phyloP scores from a whole-genome alignment of 2,888 invertebrate genomes.

The Gordius sp. region DNA sequence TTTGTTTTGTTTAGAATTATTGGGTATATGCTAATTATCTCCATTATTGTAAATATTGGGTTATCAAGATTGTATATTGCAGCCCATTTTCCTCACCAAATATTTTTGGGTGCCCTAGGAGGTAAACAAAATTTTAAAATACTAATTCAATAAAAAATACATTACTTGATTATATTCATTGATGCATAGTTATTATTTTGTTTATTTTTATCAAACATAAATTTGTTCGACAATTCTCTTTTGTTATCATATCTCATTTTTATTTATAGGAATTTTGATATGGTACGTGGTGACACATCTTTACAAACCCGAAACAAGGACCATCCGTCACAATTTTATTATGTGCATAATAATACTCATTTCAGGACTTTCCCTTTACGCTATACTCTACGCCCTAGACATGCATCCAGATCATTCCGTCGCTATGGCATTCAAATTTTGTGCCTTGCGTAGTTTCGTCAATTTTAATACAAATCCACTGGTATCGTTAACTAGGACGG shows the following conservation, averaged over 20 bases:
- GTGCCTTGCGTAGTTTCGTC: not conserved
- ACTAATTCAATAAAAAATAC: no score
- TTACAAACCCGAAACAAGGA: not conserved
- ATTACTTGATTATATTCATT: no score
- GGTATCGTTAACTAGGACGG: no score
- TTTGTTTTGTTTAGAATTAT: no score
- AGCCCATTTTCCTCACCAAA: slow-evolving; percentile 10
- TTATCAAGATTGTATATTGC: slow-evolving; percentile 8
- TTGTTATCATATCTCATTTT: no score
- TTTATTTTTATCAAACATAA: no score
- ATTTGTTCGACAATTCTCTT: no score
- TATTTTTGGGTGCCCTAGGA: slow-evolving; percentile 2
- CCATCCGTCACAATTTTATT: no score
- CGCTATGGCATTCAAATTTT: not conserved
- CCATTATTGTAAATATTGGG: not conserved
- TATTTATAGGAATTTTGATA: not conserved
- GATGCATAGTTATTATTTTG: no score
- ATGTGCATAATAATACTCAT: not conserved
- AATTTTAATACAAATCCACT: slow-evolving; percentile 2
- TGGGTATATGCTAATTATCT: no score
- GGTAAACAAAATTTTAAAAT: no score
- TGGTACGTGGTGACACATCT: not conserved
- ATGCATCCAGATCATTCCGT: not conserved
- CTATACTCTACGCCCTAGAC: not conserved
- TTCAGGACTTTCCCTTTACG: not conserved